Percentiles rank a stretch among this genome's conserved stretches.
phyloP scores from a whole-genome alignment of 1,140 invertebrate species.

The Ooceraea biroi region DNA sequence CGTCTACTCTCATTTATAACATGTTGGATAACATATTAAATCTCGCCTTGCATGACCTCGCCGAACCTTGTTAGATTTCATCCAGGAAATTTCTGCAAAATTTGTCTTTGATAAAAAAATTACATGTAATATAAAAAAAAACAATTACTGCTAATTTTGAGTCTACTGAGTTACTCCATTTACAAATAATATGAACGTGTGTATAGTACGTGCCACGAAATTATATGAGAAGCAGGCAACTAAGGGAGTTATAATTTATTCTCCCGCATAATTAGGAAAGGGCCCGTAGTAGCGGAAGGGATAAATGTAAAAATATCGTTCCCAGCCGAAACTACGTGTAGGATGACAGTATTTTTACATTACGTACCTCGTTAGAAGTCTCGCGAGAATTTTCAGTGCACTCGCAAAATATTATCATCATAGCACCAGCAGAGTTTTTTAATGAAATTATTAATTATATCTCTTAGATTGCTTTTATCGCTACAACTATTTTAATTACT shows the following conservation, averaged over 20 bases:
- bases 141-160: neutral
- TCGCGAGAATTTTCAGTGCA: slow-evolving; percentile 39
- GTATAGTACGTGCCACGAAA: slow-evolving; percentile 23
- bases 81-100: too few relatives aligned
- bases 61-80: too few relatives aligned
- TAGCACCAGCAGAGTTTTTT: neutral
- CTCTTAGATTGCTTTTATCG: neutral
- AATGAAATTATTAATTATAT: neutral
- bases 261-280: slow-evolving; percentile 41
- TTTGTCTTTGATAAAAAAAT: too few relatives aligned
- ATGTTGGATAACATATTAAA: too few relatives aligned
- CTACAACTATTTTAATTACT: slow-evolving; percentile 11
- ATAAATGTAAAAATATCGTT: slow-evolving; percentile 43
- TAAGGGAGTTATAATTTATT: slow-evolving; percentile 45
- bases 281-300: neutral
- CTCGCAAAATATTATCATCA: slow-evolving; percentile 28
- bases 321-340: neutral
- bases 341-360: slow-evolving; percentile 47
- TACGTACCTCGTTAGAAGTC: slow-evolving; percentile 43
- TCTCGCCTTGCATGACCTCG: too few relatives aligned
- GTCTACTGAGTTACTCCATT: neutral
- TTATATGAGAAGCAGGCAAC: slow-evolving; percentile 24
- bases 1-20: too few relatives aligned
- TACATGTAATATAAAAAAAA: neutral
- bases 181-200: neutral